These are phyloP conservation scores for Sinotaia quadrata DNA, from an alignment of 2,888 invertebrate genomes.

Conservation along the genomic window DNA sequence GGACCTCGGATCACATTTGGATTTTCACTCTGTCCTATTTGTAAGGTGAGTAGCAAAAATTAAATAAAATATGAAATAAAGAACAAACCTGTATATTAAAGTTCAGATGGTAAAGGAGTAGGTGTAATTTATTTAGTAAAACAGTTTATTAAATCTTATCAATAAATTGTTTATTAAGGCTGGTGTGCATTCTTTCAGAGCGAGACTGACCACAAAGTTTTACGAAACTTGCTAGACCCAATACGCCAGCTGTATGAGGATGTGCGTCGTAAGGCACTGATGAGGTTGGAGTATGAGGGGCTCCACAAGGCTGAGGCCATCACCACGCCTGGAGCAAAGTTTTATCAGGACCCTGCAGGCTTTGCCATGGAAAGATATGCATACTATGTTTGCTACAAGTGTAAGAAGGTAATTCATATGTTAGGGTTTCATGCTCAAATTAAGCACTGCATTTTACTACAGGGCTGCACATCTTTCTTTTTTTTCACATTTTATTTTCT, in stretches of 20 bases:
- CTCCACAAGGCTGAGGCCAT: conserved; percentile 83
- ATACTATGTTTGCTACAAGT: conserved; percentile 97
- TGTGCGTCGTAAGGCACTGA: conserved; percentile 91
- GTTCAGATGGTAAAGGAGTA: no score
- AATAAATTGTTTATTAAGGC: no score
- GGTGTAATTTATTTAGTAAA: no score
- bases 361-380: conserved; percentile 98
- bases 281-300: conserved; percentile 97
- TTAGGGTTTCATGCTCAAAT: no score
- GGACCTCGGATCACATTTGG: conserved; percentile 97
- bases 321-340: conserved; percentile 79
- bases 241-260: conserved; percentile 88
- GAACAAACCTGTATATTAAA: no score
- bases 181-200: conserved; percentile 53
- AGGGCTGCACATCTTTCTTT: not conserved
- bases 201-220: conserved; percentile 86
- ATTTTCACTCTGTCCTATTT: conserved; percentile 96
- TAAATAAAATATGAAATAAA: no score
- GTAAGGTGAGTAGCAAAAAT: conserved; percentile 86
- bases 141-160: no score
- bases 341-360: conserved; percentile 85
- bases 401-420: conserved; percentile 78
- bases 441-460: no score
- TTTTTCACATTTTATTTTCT: not conserved
- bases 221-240: conserved; percentile 85